Conservation (phyloP, 1,140 invertebrate genomes). For the Gryllus bimaculatus region DNA sequence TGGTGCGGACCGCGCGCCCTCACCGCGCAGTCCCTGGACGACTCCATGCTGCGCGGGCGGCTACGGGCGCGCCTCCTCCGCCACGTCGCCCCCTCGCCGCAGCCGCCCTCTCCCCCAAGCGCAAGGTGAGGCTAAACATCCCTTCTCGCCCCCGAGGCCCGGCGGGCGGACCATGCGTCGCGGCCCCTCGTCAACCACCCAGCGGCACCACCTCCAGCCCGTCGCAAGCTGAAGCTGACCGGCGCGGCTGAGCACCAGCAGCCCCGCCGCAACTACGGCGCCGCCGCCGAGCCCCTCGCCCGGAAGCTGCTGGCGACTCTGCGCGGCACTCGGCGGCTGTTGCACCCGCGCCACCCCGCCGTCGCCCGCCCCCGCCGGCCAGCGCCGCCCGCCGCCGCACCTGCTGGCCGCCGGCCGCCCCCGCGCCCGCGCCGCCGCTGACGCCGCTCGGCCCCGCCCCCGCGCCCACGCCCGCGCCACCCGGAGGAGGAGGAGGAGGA, state of each 20-base stretch:
- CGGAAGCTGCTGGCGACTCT: no score
- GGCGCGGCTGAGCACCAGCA: not conserved
- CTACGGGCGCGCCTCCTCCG: conserved; percentile 17
- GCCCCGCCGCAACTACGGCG: not conserved
- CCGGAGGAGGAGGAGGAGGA: conserved; percentile 52
- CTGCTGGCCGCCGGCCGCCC: conserved; percentile 42
- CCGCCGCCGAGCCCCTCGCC: no score
- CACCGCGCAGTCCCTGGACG: conserved; percentile 38
- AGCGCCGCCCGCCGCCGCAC: conserved; percentile 67
- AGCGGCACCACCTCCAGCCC: conserved; percentile 69
- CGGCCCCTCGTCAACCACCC: conserved; percentile 46
- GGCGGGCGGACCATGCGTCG: conserved; percentile 20
- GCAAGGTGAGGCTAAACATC: conserved; percentile 44
- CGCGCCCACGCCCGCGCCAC: conserved; percentile 25
- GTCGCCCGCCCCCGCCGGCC: conserved; percentile 47
- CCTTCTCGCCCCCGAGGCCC: conserved; percentile 29
- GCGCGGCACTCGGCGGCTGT: no score
- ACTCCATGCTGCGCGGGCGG: conserved; percentile 30
- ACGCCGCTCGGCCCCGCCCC: conserved; percentile 42
- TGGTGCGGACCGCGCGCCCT: conserved; percentile 26
- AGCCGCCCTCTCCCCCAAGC: conserved; percentile 31
- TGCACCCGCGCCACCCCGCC: not conserved
- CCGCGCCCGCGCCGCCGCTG: no score
- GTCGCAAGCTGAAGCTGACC: conserved; percentile 52
- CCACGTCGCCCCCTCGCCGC: conserved; percentile 17